Evolutionary conservation across 2,888 invertebrate genomes (phyloP).

Genomic region (Ophion obscuratus): DNA sequence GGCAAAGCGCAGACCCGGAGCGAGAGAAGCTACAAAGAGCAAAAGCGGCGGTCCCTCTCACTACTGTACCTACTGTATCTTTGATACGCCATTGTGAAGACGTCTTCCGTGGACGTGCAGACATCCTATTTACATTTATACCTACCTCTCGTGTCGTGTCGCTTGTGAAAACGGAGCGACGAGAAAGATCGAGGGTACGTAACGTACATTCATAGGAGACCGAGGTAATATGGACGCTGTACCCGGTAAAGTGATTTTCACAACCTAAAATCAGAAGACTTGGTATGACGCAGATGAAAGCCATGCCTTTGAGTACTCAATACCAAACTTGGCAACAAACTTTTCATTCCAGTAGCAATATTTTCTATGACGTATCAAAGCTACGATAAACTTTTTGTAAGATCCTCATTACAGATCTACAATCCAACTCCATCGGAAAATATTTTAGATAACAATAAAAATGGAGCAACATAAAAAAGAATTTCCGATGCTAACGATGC

Average conservation of each 20-base stretch:
- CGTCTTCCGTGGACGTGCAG: slow-evolving; percentile 78
- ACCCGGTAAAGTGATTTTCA: slow-evolving; percentile 4
- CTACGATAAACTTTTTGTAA: too few relatives aligned
- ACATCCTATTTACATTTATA: slow-evolving; percentile 82
- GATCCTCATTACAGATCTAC: too few relatives aligned
- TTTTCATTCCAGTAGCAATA: too few relatives aligned
- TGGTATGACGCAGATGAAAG: neutral
- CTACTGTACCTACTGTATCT: slow-evolving; percentile 59
- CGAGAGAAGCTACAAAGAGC: slow-evolving; percentile 29
- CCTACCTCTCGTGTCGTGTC: slow-evolving; percentile 75
- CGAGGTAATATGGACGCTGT: slow-evolving; percentile 8
- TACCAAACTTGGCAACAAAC: too few relatives aligned
- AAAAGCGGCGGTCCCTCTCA: slow-evolving; percentile 1
- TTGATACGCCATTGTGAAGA: slow-evolving; percentile 78
- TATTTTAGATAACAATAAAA: too few relatives aligned
- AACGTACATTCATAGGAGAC: slow-evolving; percentile 20
- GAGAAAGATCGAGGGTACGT: slow-evolving; percentile 55
- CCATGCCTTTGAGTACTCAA: neutral
- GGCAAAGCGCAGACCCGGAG: slow-evolving; percentile 66
- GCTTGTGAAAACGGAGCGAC: slow-evolving; percentile 66
- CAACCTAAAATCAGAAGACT: neutral
- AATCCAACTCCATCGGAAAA: too few relatives aligned
- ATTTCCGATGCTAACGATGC: too few relatives aligned
- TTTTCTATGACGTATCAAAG: too few relatives aligned
- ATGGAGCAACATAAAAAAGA: too few relatives aligned